Base-by-base conservation (phyloP, 2,888 invertebrate genomes). In the Deroplatys truncata region DNA sequence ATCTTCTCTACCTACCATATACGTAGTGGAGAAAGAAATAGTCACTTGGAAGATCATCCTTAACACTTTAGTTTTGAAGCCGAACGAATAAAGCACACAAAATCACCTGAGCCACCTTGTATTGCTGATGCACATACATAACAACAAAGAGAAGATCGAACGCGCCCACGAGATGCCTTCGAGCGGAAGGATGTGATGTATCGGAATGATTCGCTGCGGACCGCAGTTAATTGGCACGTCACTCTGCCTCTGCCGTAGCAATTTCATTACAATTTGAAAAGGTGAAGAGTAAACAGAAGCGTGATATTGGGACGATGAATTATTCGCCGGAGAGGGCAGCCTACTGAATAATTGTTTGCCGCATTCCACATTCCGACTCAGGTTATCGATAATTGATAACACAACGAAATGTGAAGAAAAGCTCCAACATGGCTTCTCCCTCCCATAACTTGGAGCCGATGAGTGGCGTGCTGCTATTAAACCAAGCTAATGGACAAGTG, bases 241-340 rank as follows among this genome's bases (percentile, higher is more conserved):
- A 72, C 56, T 72, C 56, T 72, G 56, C 20, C 56, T 72, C 56
- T 87, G 29, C 86, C 29, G 29, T 87, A 87, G n/a, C 82, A 87
- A 35, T 87, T 82, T 83, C 87, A 83, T 87, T 83, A 87, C 82
- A 35, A 87, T 83, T 83, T 82, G 28, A 82, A 49, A 29, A 87
- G 87, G 56, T 13, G 35, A 35, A 83, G 28, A 87, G 82, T 83
- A 82, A 82, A 86, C 82, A 86, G 72, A 13, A 15, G 56, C 56
- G 56, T 86, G 86, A 86, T 86, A 86, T 86, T 86, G 72, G 56
- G 28, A 43, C 15, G 82, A 72, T 86, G 72, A 87, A 87, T 87
- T 87, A 87, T 87, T 87, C 20, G 31, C 20, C 35, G 31, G 82
- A 49, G 85, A 56, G 56, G 28, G 43, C 85, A 28, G 49, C 25